These are phyloP conservation scores for Siniperca knerii DNA, from an alignment of 2,113 vertebrate genomes.

Conservation along the genomic window DNA sequence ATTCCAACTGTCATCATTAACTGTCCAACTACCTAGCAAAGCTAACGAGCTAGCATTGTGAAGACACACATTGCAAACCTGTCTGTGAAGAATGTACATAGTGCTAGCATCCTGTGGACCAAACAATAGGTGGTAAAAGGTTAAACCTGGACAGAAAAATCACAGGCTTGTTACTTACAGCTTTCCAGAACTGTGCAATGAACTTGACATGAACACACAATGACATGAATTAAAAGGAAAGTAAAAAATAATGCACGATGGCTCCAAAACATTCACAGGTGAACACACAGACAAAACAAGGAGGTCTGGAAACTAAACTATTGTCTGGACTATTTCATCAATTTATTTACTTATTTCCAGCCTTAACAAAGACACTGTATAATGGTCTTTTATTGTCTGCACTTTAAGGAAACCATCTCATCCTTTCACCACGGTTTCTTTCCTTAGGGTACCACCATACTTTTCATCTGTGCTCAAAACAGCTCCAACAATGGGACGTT, in stretches of 20 bases:
- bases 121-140: not conserved
- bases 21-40: too few species aligned
- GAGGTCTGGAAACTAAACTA: not conserved
- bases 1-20: too few species aligned
- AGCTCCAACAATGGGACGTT: not conserved
- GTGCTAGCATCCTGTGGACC: not conserved
- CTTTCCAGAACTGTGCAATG: not conserved
- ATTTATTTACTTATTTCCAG: not conserved
- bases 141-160: not conserved
- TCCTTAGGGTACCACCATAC: conserved; percentile 10
- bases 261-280: not conserved
- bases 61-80: too few species aligned
- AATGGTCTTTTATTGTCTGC: not conserved
- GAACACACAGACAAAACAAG: not conserved
- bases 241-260: not conserved
- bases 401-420: not conserved
- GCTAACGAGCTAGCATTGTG: too few species aligned
- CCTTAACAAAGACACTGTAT: not conserved
- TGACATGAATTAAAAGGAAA: not conserved
- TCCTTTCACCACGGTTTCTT: not conserved
- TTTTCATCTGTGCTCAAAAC: conserved; percentile 55
- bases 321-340: not conserved
- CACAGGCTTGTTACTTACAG: too few species aligned
- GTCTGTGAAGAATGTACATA: too few species aligned
- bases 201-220: not conserved